Base-by-base conservation (phyloP, 2,797 vertebrate genomes). In the Chiroxiphia lanceolata region DNA sequence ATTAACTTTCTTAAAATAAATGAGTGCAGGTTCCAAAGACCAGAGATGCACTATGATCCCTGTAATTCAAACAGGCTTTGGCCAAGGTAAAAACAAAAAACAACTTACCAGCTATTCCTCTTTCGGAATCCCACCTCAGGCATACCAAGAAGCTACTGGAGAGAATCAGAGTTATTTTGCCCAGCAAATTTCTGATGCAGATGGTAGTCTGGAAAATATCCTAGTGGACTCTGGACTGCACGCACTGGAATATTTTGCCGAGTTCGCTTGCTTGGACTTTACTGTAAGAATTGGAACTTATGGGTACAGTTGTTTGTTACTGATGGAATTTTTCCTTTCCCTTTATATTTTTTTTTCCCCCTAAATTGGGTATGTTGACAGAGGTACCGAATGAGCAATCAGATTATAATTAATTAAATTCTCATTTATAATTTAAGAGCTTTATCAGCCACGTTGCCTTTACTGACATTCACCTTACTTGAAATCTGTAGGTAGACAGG, bases 161-260 rank as follows among this genome's bases (percentile, higher is more conserved):
- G 81, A 93, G 97, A 87, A 96, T 83, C 82, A 33, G 44, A 80
- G 63, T 85, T 94, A 91, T 81, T 94, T 82, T 80, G 74, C 82
- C 87, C 86, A 84, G 59, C 20, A 92, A 60, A 69, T 83, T 91
- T 90, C 93, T 82, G 50, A 78, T 87, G 87, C 75, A 78, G 78
- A 90, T 45, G 63, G 48, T 31, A 83, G 88, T 83, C 91, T 26
- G 8, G n/a, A 86, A 95, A 65, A 87, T 76, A 83, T 76, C 65
- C 8, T 10, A 92, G 71, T 94, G 94, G 90, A 97, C 97, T 97
- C 94, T 97, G 96, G 96, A 94, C 96, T 47, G 56, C 76, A 85
- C 84, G 95, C 45, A 64, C 19, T 1, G 17, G 74, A 95, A 89
- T 78, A 93, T 85, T 94, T 93, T 50, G 50, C 79, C 3, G 0